Conservation (phyloP, 2,797 vertebrate species). For the Arnoldichthys spilopterus region DNA sequence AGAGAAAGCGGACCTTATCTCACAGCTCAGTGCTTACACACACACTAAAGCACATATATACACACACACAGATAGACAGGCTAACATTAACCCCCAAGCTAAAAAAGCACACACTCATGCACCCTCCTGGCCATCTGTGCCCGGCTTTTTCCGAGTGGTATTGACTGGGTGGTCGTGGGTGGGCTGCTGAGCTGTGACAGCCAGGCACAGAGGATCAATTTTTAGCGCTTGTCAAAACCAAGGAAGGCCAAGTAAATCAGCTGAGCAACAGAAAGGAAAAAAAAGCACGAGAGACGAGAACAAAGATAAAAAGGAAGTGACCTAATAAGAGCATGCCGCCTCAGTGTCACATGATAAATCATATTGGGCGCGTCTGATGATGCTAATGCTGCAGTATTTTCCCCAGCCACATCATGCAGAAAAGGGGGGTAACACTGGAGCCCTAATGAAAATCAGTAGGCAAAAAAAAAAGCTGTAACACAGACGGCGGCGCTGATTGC, state of each 20-base stretch:
- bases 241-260: conserved; percentile 51
- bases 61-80: conserved; percentile 1
- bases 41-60: conserved; percentile 1
- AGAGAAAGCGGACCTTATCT: conserved; percentile 26
- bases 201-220: conserved; percentile 52
- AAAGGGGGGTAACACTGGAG: conserved; percentile 50
- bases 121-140: conserved; percentile 30
- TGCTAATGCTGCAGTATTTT: conserved; percentile 44
- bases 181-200: conserved; percentile 46
- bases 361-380: conserved; percentile 33
- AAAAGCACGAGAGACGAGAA: conserved; percentile 11
- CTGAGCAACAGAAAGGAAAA: conserved; percentile 20
- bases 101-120: conserved; percentile 1
- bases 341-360: conserved; percentile 53
- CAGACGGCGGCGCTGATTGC: conserved; percentile 49
- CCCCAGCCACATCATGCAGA: conserved; percentile 6
- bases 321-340: conserved; percentile 39
- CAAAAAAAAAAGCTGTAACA: conserved; percentile 31
- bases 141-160: conserved; percentile 41
- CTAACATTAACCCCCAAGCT: conserved; percentile 11
- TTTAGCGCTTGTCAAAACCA: conserved; percentile 55
- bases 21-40: conserved; percentile 18
- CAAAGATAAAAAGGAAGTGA: conserved; percentile 55
- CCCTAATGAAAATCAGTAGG: conserved; percentile 56
- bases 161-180: conserved; percentile 40